Conservation (phyloP, 2,797 vertebrate species). For the Crenuchus spilurus region DNA sequence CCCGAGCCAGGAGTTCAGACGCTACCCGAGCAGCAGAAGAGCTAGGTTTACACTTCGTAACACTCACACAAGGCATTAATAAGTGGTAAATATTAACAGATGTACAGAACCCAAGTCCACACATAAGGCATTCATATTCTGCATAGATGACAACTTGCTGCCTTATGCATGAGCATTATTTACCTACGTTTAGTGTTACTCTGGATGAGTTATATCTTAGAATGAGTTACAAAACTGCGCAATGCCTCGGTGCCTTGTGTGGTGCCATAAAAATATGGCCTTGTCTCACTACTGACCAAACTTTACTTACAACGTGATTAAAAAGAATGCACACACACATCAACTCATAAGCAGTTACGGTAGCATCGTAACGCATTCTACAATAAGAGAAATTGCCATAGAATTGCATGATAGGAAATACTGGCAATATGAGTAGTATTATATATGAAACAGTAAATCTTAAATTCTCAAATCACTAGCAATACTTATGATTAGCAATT, state of each 20-base stretch:
- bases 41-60: conserved; percentile 11
- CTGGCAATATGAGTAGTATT: neutral
- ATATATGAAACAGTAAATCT: conserved; percentile 17
- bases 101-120: neutral
- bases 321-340: neutral
- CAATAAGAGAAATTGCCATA: conserved; percentile 4
- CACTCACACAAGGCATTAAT: neutral
- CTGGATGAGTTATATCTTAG: neutral
- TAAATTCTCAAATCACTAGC: neutral
- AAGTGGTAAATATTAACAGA: neutral
- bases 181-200: neutral
- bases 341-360: conserved; percentile 16
- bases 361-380: neutral
- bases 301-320: neutral
- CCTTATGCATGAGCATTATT: neutral
- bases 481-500: conserved; percentile 2
- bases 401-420: conserved; percentile 21
- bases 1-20: neutral
- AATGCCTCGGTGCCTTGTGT: neutral
- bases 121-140: conserved; percentile 34
- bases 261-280: neutral
- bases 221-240: conserved; percentile 1
- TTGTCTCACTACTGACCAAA: neutral
- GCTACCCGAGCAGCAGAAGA: neutral
- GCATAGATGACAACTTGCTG: conserved; percentile 22